phyloP scores from a whole-genome alignment of 2,113 vertebrate species.

The Dasyornis broadbenti region DNA sequence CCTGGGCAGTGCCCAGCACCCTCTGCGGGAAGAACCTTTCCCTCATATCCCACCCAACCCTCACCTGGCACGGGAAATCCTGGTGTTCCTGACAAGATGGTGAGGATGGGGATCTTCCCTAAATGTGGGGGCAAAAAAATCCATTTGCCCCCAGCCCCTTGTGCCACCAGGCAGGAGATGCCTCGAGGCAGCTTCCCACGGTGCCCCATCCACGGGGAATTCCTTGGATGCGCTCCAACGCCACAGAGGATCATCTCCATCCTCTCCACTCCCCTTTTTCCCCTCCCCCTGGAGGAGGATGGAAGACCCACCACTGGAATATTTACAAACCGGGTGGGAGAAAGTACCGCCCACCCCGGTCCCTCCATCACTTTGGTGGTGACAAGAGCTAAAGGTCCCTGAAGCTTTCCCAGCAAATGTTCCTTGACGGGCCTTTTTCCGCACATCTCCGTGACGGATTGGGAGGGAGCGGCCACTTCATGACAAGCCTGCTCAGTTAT shows the following conservation, averaged over 20 bases:
- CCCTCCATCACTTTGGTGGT: slow-evolving; percentile 40
- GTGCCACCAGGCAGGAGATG: not conserved
- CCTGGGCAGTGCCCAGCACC: not conserved
- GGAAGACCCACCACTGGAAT: not conserved
- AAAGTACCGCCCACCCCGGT: not conserved
- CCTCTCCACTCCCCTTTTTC: not conserved
- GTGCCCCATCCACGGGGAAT: not conserved
- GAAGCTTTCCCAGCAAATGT: slow-evolving; percentile 53
- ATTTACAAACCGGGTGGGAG: slow-evolving; percentile 17
- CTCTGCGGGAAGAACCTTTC: not conserved
- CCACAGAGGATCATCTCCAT: not conserved
- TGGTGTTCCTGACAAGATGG: not conserved
- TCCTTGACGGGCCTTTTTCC: slow-evolving; percentile 43
- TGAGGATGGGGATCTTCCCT: not conserved
- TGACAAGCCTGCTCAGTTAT: slow-evolving; percentile 58
- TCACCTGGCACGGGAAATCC: not conserved
- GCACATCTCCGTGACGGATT: slow-evolving; percentile 9
- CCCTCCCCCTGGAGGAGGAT: not conserved
- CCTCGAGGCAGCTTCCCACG: not conserved
- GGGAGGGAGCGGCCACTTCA: slow-evolving; percentile 52
- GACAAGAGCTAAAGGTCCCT: slow-evolving; percentile 55
- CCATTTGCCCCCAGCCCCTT: fast-evolving
- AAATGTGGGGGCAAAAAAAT: not conserved
- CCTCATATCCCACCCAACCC: not conserved
- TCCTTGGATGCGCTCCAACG: not conserved